Evolutionary conservation across 1,140 invertebrate genomes (phyloP).

Genomic region (Belonocnema kinseyi): DNA sequence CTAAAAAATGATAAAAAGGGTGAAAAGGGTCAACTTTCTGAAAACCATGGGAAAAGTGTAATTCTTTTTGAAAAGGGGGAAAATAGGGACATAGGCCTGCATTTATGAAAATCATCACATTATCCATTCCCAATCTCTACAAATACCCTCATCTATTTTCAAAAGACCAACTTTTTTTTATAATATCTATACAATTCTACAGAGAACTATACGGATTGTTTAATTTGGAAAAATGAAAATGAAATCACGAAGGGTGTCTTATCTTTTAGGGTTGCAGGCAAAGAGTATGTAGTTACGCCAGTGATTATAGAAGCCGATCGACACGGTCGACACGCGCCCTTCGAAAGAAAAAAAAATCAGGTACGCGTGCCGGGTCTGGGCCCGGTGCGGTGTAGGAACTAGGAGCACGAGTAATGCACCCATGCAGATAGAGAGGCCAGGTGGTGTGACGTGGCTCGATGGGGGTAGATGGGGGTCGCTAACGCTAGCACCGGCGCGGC

Average conservation of each 20-base stretch:
- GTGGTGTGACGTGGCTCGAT: slow-evolving; percentile 30
- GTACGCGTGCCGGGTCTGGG: slow-evolving; percentile 17
- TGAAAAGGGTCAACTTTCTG: too few relatives aligned
- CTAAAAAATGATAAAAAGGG: too few relatives aligned
- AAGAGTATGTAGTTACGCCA: background rate
- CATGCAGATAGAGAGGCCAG: slow-evolving; percentile 7
- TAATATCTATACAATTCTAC: too few relatives aligned
- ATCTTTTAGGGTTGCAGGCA: background rate
- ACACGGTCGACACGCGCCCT: slow-evolving; percentile 28
- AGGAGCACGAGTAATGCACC: background rate
- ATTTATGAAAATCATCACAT: too few relatives aligned
- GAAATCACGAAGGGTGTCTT: background rate
- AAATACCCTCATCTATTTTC: too few relatives aligned
- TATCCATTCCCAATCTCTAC: too few relatives aligned
- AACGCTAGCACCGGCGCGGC: background rate
- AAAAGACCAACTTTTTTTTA: too few relatives aligned
- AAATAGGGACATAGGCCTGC: too few relatives aligned
- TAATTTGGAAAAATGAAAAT: background rate
- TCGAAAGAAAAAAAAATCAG: background rate
- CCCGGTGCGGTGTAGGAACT: slow-evolving; percentile 11
- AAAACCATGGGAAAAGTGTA: too few relatives aligned
- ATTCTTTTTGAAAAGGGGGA: too few relatives aligned
- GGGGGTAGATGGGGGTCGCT: slow-evolving; percentile 23
- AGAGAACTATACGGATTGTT: background rate
- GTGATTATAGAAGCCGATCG: slow-evolving; percentile 15